phyloP scores from a whole-genome alignment of 2,113 vertebrate species.

The Periophthalmodon schlosseri region DNA sequence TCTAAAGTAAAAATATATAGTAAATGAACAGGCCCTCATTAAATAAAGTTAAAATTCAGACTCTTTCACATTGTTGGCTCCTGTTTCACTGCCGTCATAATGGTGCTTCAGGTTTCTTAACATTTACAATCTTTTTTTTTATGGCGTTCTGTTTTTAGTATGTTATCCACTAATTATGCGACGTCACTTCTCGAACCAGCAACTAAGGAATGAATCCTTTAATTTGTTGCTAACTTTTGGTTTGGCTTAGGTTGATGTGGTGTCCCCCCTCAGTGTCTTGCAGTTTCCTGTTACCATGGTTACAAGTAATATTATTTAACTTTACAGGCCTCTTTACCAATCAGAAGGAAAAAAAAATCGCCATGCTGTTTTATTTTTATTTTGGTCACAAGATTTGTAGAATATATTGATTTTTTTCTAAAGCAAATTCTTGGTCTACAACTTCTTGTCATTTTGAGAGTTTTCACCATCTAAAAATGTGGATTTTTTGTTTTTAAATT shows the following conservation, averaged over 20 bases:
- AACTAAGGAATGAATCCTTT: not conserved
- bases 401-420: no score
- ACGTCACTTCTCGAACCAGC: not conserved
- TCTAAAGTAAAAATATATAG: not conserved
- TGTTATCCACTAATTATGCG: not conserved
- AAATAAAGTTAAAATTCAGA: not conserved
- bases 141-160: not conserved
- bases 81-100: no score
- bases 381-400: not conserved
- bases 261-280: not conserved
- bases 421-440: no score
- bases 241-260: not conserved
- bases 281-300: not conserved
- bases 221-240: not conserved
- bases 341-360: not conserved
- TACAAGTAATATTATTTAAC: not conserved
- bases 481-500: no score
- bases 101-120: no score
- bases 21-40: not conserved
- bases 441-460: no score
- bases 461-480: no score
- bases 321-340: no score
- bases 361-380: not conserved
- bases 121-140: not conserved
- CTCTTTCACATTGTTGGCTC: not conserved